phyloP scores from a whole-genome alignment of 1,140 invertebrate species.

The Andrena cerasifolii region DNA sequence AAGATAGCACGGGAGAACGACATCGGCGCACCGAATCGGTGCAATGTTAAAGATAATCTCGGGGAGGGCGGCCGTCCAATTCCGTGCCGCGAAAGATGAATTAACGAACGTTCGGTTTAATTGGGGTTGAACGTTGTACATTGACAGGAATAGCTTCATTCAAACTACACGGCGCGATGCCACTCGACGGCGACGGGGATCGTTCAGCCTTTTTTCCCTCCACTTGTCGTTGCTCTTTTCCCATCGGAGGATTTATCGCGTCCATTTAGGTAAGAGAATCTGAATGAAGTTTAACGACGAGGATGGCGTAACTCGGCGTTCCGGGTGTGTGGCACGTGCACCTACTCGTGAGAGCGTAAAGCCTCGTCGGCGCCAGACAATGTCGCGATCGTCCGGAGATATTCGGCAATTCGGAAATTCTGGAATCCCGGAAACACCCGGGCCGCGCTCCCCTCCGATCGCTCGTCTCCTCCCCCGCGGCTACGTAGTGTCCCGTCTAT shows the following conservation, averaged over 20 bases:
- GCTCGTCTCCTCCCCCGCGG: background rate
- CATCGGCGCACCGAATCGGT: too few relatives aligned
- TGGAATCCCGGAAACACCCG: constrained; percentile 1
- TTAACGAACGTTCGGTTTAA: too few relatives aligned
- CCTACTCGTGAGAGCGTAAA: background rate
- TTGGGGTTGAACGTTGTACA: too few relatives aligned
- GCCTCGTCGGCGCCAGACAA: constrained; percentile 38
- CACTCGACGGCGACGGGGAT: too few relatives aligned
- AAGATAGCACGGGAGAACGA: too few relatives aligned
- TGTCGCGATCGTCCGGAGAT: background rate
- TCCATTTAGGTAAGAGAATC: background rate
- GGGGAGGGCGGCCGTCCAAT: too few relatives aligned
- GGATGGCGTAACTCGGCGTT: background rate
- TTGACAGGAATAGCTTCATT: too few relatives aligned
- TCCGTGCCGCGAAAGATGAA: too few relatives aligned
- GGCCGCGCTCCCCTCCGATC: background rate
- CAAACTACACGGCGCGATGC: too few relatives aligned
- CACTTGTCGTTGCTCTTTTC: background rate
- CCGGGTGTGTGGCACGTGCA: background rate
- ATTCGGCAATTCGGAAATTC: constrained; percentile 8
- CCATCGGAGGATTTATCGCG: background rate
- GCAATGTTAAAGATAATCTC: too few relatives aligned
- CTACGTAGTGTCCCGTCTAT: constrained; percentile 17
- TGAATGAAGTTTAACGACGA: background rate
- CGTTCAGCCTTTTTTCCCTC: too few relatives aligned